Base-by-base conservation (phyloP, 1,140 invertebrate genomes). In the Brachionus angularis region DNA sequence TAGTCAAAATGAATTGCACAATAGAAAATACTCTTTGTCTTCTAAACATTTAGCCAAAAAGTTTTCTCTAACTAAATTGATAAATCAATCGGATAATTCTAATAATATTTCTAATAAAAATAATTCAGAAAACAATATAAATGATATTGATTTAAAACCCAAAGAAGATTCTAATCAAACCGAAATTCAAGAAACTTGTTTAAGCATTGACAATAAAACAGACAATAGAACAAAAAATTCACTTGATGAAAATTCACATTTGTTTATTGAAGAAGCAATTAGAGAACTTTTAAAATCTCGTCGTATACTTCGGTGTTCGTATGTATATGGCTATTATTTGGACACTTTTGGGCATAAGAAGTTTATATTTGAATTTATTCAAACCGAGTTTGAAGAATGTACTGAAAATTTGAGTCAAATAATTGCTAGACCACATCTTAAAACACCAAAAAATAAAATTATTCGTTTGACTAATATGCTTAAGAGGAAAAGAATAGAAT, bases 321-420 rank as follows among this genome's bases (percentile, higher is more conserved):
- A 88, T 77, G 86, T 87, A 1, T 87, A 87, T 78, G 87, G 86
- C 1, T 88, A 85, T 76, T 87, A 87, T 75, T 75, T 88, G 16
- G 84, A 83, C 75, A 86, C 86, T 74, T 86, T 86, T 76, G 85
- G 86, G 1, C 86, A 87, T 74, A 87, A 86, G 75, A 86, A 86
- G 77, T 84, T 84, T 62, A 87, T 87, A 36, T 88, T 88, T 80
- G 87, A 88, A 78, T 87, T 86, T 75, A 86, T 88, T 85, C 76
- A 88, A 86, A 86, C 86, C 73, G 87, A 88, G 77, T 76, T 88
- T 50, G 87, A 88, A 77, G 86, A 87, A 74, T 84, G 84, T 27
- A 86, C 86, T 21, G 86, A 88, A 76, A 86, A 85, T 73, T 76
- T 88, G 5, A 86, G 86, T 18, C 86, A 86, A 76, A 86, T 87